phyloP scores from a whole-genome alignment of 2,113 vertebrate species.

The Chunga burmeisteri region DNA sequence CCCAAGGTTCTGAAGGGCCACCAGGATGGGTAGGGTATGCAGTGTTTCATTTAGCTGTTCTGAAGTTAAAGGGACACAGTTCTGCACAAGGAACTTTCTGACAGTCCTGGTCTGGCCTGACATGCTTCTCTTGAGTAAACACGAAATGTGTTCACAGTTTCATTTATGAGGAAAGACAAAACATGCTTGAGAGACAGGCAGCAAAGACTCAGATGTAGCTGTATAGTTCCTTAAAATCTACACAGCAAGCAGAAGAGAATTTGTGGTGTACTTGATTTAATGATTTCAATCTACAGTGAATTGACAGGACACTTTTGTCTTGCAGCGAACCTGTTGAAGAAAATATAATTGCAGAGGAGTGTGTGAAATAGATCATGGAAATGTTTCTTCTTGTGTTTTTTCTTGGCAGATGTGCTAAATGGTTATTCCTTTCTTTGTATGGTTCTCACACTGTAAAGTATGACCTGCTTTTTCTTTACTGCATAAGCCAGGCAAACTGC shows the following conservation, averaged over 20 bases:
- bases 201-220: neutral
- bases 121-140: neutral
- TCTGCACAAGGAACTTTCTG: neutral
- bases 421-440: neutral
- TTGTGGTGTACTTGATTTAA: neutral
- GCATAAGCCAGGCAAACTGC: neutral
- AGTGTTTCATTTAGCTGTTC: neutral
- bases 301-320: slow-evolving; percentile 3
- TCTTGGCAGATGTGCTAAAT: slow-evolving; percentile 21
- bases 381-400: slow-evolving; percentile 7
- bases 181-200: neutral
- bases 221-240: neutral
- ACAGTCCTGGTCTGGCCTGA: neutral
- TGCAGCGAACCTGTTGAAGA: neutral
- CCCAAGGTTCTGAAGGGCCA: neutral
- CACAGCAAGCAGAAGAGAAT: neutral
- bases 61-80: neutral
- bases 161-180: neutral
- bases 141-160: neutral
- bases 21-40: neutral
- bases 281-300: slow-evolving; percentile 19
- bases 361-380: neutral
- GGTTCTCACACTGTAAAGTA: neutral
- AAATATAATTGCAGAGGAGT: slow-evolving; percentile 25
- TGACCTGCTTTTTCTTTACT: neutral